These are phyloP conservation scores for Petrosia ficiformis DNA, from an alignment of 37 sponge, comb jelly and placozoan genomes.

Conservation along the genomic window DNA sequence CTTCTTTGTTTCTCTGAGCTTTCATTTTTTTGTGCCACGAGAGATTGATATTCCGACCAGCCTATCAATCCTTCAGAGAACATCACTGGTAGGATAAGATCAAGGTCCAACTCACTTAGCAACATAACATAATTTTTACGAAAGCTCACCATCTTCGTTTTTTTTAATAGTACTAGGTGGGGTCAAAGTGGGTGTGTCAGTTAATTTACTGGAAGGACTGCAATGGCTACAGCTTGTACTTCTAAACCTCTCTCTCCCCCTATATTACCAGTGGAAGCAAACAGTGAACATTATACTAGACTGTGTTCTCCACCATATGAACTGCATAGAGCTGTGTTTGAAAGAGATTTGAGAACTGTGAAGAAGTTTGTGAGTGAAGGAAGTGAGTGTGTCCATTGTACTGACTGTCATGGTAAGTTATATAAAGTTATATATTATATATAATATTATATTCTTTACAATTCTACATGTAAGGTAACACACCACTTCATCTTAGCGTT, in stretches of 20 bases:
- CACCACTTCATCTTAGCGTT: constrained; percentile 82
- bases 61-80: constrained; percentile 39
- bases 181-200: background rate
- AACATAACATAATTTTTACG: constrained; percentile 44
- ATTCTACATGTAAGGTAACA: constrained; percentile 76
- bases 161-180: background rate
- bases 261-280: background rate
- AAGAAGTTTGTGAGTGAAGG: constrained; percentile 25
- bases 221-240: background rate
- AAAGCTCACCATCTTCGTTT: background rate
- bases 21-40: too few relatives aligned
- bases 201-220: too few relatives aligned
- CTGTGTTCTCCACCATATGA: background rate
- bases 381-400: constrained; percentile 8
- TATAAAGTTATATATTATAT: background rate
- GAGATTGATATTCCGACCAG: constrained; percentile 32
- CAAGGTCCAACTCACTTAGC: constrained; percentile 29
- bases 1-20: constrained; percentile 12
- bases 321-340: constrained; percentile 75
- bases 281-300: background rate
- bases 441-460: background rate
- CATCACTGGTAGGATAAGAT: constrained; percentile 39
- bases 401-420: constrained; percentile 59
- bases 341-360: constrained; percentile 42
- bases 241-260: background rate